phyloP scores from a whole-genome alignment of 2,797 vertebrate genomes.

The Orestias chungarensis region DNA sequence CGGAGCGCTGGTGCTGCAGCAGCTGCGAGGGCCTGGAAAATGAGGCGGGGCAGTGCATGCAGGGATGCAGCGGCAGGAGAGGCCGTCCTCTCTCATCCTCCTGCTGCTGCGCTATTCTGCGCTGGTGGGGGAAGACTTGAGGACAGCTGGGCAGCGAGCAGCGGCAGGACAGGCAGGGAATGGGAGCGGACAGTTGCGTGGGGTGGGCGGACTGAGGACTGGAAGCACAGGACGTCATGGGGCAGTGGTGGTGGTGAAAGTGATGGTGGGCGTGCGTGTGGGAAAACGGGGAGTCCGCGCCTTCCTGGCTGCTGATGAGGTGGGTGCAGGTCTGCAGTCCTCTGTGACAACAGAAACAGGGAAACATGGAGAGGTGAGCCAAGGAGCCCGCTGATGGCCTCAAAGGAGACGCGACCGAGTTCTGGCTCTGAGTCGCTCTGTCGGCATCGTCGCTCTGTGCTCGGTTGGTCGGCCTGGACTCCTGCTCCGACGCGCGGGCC shows the following conservation, averaged over 20 bases:
- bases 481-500: slow-evolving; percentile 19
- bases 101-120: slow-evolving; percentile 59
- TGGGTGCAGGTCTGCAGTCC: slow-evolving; percentile 69
- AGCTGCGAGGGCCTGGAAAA: slow-evolving; percentile 81
- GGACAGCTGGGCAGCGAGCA: slow-evolving; percentile 64
- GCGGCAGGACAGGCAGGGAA: slow-evolving; percentile 71
- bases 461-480: slow-evolving; percentile 20
- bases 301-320: slow-evolving; percentile 62
- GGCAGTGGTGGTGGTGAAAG: slow-evolving; percentile 80
- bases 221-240: slow-evolving; percentile 68
- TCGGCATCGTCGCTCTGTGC: slow-evolving; percentile 49
- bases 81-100: slow-evolving; percentile 44
- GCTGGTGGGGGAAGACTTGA: slow-evolving; percentile 69
- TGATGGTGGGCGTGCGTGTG: slow-evolving; percentile 71
- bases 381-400: slow-evolving; percentile 45
- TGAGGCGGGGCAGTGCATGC: slow-evolving; percentile 82
- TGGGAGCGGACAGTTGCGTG: slow-evolving; percentile 60
- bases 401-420: slow-evolving; percentile 34
- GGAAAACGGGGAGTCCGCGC: slow-evolving; percentile 40
- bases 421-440: slow-evolving; percentile 38
- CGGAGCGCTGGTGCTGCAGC: slow-evolving; percentile 82
- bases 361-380: slow-evolving; percentile 69
- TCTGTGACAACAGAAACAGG: slow-evolving; percentile 77
- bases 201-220: slow-evolving; percentile 66
- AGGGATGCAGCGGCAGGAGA: slow-evolving; percentile 62